Base-by-base conservation (phyloP, 2,888 invertebrate species). In the Drosophila melanosoma region DNA sequence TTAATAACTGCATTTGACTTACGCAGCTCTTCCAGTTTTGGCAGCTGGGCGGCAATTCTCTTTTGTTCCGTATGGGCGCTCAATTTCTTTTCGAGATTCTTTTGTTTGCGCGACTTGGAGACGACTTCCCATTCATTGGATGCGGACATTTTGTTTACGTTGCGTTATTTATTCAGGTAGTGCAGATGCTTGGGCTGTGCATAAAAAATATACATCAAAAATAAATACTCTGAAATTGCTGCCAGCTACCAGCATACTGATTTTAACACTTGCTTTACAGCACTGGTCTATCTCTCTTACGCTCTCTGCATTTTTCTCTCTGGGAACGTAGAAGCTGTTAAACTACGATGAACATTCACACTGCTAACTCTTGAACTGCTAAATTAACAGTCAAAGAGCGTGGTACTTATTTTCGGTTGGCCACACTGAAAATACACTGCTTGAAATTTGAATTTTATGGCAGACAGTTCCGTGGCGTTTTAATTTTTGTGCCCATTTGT, bases 21-120 rank as follows among this genome's bases (percentile, higher is more conserved):
- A 97, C 97, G 93, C 90, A 96, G 94, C 93, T 97, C 96, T 91
- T 96, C 96, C 76, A 96, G 94, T 94, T 96, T 96, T 33, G 96
- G 95, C 93, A 95, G 95, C 91, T 95, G 95, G 1, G 92, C 89
- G 33, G 87, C 92, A 45, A 91, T 79, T n/a, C 92, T 88, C 76
- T 92, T 92, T 75, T 91, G 95, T 56, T 95, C 95, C 62, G 93
- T 93, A 76, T 94, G 94, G 7, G 94, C 93, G 42, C 93, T 91
- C 3, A 92, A 85, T 69, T 92, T 92, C 68, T 90, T 92, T 79
- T 95, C 96, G 53, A 91, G 69, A 78, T 94, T 94, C 53, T 83
- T 92, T 51, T 90, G 90, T 74, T 95, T 95, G 91, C 96, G 96
- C 81, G 94, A 95, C 91, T 95, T 96, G 56, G 95, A 95, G 69